Evolutionary conservation across 1,140 invertebrate species (phyloP), one percentile per base, ranked within the genome.

Genomic region (Arion vulgaris): DNA sequence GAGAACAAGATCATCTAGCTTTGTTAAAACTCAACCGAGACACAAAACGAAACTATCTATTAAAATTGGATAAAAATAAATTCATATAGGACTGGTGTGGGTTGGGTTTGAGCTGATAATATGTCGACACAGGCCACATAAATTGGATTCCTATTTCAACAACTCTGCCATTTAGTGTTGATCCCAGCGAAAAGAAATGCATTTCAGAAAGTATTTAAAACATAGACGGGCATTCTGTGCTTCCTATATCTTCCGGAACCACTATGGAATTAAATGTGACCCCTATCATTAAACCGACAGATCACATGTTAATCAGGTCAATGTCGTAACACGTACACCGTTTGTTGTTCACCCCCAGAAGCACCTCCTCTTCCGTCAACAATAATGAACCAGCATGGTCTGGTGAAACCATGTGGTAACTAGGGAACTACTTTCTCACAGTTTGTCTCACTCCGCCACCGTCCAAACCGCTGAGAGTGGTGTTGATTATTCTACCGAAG

Each of bases 321-420:
- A n/a, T 73, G 34, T 39, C 38, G 39, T n/a, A 73, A 41, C 71
- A 73, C 39, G 39, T 38, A 41, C 36, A 73, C 36, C 39, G 38
- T 26, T 23, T 39, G 71, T 73, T 15, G 71, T 73, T 17, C 23
- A 38, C 38, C 71, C 34, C 9, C 23, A 73, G 36, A 34, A 38
- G 34, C 39, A 4, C 38, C 38, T 45, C 39, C 39, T 38, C 71
- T 73, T 73, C 71, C 71, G 34, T 39, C 71, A n/a, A 13, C 39
- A 15, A 73, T 73, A 73, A 73, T 73, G 71, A 73, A 41, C 71
- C 71, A 73, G 71, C 71, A 73, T 73, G 71, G 13, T 45, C 71
- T 5, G 39, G 23, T 23, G 38, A 34, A 73, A n/a, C 36, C 71
- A 73, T 73, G 71, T 73, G 71, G 38, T 73, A 23, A 41, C 41